These are phyloP conservation scores for Parasteatoda tepidariorum DNA, from an alignment of 1,140 invertebrate genomes.

Conservation along the genomic window DNA sequence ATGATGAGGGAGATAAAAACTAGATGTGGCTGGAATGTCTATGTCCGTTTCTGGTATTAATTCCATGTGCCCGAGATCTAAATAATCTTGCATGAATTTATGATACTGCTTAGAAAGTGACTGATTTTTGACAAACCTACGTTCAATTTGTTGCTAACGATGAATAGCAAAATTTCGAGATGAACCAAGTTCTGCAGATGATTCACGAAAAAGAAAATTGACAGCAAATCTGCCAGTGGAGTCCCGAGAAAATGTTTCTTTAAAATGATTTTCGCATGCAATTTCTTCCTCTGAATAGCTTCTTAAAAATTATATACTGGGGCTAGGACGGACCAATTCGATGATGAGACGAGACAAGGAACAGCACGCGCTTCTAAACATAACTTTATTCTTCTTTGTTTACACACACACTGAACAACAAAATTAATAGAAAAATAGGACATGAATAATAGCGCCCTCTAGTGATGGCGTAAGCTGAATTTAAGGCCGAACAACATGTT, in stretches of 20 bases:
- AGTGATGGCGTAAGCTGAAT: too few relatives aligned
- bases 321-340: too few relatives aligned
- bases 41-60: constrained; percentile 50
- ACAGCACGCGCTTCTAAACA: too few relatives aligned
- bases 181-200: background rate
- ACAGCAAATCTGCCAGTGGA: background rate
- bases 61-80: constrained; percentile 8
- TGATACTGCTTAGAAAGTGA: background rate
- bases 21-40: background rate
- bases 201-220: background rate
- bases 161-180: background rate
- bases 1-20: constrained; percentile 52
- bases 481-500: too few relatives aligned
- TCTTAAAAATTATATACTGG: too few relatives aligned
- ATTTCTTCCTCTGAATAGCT: background rate
- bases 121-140: background rate
- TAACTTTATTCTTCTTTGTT: too few relatives aligned
- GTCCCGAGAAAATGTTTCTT: background rate
- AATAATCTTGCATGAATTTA: constrained; percentile 23
- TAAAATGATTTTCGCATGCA: background rate
- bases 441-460: too few relatives aligned
- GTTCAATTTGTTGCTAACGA: background rate
- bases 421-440: too few relatives aligned
- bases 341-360: too few relatives aligned
- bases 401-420: too few relatives aligned